These are phyloP conservation scores for Gari tellinella DNA, from an alignment of 2,888 invertebrate genomes.

Conservation along the genomic window DNA sequence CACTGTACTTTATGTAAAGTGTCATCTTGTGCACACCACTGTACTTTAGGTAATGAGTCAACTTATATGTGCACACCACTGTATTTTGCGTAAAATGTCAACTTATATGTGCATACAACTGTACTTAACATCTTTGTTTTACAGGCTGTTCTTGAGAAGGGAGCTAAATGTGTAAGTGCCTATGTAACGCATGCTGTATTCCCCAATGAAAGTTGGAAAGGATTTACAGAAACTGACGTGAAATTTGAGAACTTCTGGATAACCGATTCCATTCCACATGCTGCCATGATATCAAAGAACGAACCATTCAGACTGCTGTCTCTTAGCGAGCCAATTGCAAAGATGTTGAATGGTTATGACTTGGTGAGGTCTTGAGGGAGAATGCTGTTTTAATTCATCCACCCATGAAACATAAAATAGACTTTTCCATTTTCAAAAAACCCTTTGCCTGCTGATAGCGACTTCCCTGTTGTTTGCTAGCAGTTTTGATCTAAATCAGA, in stretches of 20 bases:
- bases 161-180: slow-evolving; percentile 81
- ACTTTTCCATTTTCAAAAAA: too few relatives aligned
- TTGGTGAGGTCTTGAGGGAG: slow-evolving; percentile 47
- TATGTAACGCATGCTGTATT: slow-evolving; percentile 85
- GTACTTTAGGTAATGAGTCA: too few relatives aligned
- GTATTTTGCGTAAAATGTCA: too few relatives aligned
- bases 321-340: slow-evolving; percentile 80
- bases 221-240: slow-evolving; percentile 75
- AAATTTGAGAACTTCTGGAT: slow-evolving; percentile 84
- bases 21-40: too few relatives aligned
- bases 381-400: too few relatives aligned
- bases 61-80: too few relatives aligned
- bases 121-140: not conserved
- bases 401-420: too few relatives aligned
- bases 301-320: slow-evolving; percentile 83
- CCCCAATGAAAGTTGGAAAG: slow-evolving; percentile 83
- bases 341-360: slow-evolving; percentile 82
- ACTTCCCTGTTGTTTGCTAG: too few relatives aligned
- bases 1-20: too few relatives aligned
- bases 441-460: too few relatives aligned
- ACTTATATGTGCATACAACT: too few relatives aligned
- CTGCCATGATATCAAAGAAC: slow-evolving; percentile 77
- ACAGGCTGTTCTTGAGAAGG: slow-evolving; percentile 79
- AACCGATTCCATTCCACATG: slow-evolving; percentile 84
- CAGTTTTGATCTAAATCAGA: too few relatives aligned